phyloP scores from a whole-genome alignment of 2,113 vertebrate genomes.

The Aegypius monachus region DNA sequence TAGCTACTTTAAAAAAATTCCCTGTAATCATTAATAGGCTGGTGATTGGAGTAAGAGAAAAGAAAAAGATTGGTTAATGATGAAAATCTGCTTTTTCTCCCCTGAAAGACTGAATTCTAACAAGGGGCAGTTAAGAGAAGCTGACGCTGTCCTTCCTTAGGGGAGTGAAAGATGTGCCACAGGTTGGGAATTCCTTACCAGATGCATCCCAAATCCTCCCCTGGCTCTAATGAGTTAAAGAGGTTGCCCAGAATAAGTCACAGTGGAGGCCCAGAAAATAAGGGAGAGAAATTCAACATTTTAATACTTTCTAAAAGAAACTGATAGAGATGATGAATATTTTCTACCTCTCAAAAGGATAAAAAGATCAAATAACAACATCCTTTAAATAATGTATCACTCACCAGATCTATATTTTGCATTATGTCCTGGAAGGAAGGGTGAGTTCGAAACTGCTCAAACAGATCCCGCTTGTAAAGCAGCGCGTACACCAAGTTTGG shows the following conservation, averaged over 20 bases:
- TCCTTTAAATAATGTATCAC: not conserved
- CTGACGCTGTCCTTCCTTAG: not conserved
- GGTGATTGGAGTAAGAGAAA: not conserved
- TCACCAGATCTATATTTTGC: constrained; percentile 97
- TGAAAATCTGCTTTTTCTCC: not conserved
- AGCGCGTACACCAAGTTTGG: constrained; percentile 95
- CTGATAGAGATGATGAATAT: not conserved
- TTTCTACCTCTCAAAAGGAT: not conserved
- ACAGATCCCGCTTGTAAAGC: constrained; percentile 96
- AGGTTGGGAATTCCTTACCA: not conserved
- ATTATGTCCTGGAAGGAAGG: constrained; percentile 98
- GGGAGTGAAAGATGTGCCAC: not conserved
- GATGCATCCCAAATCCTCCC: not conserved
- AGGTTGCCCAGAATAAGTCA: not conserved
- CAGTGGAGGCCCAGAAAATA: not conserved
- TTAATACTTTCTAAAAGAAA: not conserved
- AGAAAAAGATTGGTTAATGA: not conserved
- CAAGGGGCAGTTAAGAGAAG: not conserved
- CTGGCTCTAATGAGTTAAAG: not conserved
- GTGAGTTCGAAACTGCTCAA: constrained; percentile 93
- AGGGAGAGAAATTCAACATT: not conserved
- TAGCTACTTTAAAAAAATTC: not conserved
- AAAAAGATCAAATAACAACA: not conserved
- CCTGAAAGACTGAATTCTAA: not conserved
- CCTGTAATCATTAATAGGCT: not conserved